These are phyloP conservation scores for Tolypeutes matacus DNA, from an alignment of 2,797 vertebrate species.

Conservation along the genomic window DNA sequence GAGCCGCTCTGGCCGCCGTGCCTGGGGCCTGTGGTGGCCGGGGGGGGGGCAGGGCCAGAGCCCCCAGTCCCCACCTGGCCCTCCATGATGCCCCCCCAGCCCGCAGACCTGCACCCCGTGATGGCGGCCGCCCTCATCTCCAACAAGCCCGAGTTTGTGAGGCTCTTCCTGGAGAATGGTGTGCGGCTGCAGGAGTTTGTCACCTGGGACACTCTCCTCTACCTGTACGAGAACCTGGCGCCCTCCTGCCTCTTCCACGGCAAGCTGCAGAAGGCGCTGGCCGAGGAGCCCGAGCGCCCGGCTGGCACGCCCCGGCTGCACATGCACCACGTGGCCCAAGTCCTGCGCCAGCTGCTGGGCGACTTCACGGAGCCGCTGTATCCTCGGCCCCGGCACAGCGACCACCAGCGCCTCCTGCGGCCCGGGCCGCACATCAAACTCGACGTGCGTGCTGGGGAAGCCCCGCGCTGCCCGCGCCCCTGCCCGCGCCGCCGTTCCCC, in stretches of 20 bases:
- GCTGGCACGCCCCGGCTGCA: slow-evolving; percentile 78
- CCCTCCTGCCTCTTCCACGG: slow-evolving; percentile 91
- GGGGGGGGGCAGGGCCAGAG: too few relatives aligned
- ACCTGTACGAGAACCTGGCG: slow-evolving; percentile 92
- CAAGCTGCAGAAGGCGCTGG: slow-evolving; percentile 92
- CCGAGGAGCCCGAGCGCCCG: slow-evolving; percentile 77
- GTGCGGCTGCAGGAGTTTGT: slow-evolving; percentile 93
- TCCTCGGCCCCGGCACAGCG: slow-evolving; percentile 83
- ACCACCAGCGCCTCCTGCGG: slow-evolving; percentile 77
- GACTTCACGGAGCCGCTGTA: slow-evolving; percentile 93
- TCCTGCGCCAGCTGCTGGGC: slow-evolving; percentile 94
- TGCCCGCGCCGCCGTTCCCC: fast-evolving
- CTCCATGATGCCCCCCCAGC: slow-evolving; percentile 86
- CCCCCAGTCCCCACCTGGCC: fast-evolving
- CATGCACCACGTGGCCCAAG: slow-evolving; percentile 92
- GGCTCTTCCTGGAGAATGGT: slow-evolving; percentile 95
- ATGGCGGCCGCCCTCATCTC: slow-evolving; percentile 94
- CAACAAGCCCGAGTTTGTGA: slow-evolving; percentile 95
- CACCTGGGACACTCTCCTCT: slow-evolving; percentile 88
- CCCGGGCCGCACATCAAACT: slow-evolving; percentile 86
- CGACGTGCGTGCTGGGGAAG: slow-evolving; percentile 79
- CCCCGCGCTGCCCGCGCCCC: not conserved
- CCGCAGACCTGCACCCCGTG: slow-evolving; percentile 93
- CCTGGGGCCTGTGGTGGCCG: too few relatives aligned
- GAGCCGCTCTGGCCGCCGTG: not conserved